Base-by-base conservation (phyloP, 2,797 vertebrate species). In the Artibeus jamaicensis region DNA sequence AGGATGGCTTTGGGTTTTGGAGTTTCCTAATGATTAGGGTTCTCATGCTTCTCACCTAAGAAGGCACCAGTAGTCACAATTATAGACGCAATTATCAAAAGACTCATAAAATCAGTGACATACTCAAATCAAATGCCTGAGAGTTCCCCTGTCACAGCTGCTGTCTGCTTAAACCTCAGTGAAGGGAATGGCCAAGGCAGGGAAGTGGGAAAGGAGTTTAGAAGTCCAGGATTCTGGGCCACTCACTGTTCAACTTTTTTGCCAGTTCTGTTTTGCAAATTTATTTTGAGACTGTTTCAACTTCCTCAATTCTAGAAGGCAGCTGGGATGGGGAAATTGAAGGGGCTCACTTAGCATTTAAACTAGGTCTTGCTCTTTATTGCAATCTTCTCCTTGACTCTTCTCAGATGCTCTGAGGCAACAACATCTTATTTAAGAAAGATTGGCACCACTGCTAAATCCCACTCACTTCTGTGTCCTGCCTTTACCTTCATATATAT, bases 291-390 rank as follows among this genome's bases (percentile, higher is more conserved):
- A 44, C 44, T 9, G 9, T 79, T 85, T 86, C 46, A 74, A 68
- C 57, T 86, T 93, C 24, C 22, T 93, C 57, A 93, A 16, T 81
- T 92, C 84, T 85, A 96, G 22, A 79, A 79, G 67, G 48, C 18
- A 74, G n/a, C 29, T 89, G 65, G 34, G 65, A 86, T 18, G 39
- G 89, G 24, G 32, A 92, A 57, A 50, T 74, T 79, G 88, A 83
- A 83, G 46, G 70, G 44, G 26, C 55, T 73, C 39, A 39, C 79
- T 96, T 83, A 85, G 46, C 48, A 37, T 89, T 79, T 50, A 96
- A 92, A 92, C 55, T 32, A 78, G 65, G 71, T 71, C 29, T 87
- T 96, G 57, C 12, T 46, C 39, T 88, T 71, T 78, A 34, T 67
- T 32, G 26, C 42, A 68, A 21, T 76, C 42, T 10, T 57, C 4